Conservation (phyloP, 2,113 vertebrate species). For the Hemicordylus capensis region DNA sequence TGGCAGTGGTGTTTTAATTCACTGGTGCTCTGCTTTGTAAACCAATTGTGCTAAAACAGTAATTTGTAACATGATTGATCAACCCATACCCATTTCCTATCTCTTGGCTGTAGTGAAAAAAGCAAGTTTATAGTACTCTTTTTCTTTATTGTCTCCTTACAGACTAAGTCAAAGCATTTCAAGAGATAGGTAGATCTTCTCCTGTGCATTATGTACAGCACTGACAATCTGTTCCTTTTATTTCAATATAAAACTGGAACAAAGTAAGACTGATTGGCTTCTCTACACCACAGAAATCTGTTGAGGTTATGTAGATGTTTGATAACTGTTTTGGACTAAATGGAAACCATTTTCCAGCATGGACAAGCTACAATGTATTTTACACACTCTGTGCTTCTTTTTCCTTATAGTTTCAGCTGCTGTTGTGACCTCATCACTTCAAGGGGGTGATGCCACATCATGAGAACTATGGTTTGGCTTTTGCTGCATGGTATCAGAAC, state of each 20-base stretch:
- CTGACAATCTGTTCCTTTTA: neutral
- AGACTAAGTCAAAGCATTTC: neutral
- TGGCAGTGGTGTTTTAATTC: conserved; percentile 23
- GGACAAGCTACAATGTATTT: neutral
- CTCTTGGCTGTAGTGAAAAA: conserved; percentile 3
- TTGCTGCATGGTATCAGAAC: too few relatives aligned
- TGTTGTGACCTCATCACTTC: neutral
- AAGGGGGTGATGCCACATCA: too few relatives aligned
- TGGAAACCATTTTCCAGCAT: neutral
- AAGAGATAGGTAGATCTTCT: neutral
- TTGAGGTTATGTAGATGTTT: neutral
- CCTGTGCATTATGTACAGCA: neutral
- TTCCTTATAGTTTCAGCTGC: neutral
- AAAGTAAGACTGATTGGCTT: neutral
- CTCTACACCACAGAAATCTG: neutral
- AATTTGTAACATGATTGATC: neutral
- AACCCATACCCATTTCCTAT: neutral
- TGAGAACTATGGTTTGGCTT: too few relatives aligned
- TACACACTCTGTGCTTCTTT: neutral
- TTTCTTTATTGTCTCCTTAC: neutral
- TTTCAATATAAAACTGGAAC: neutral
- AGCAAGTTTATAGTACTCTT: neutral
- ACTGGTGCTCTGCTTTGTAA: conserved; percentile 6
- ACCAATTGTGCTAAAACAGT: neutral
- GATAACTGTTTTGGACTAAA: neutral